These are phyloP conservation scores for Mus musculus DNA, from an alignment of 2,113 vertebrate species.

Conservation along the genomic window GRCm39 chr15:95767501-95768000, in stretches of 20 bases:
- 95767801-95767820: background rate
- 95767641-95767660: background rate
- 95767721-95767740: background rate
- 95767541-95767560: background rate
- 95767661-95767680: background rate
- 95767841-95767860: background rate
- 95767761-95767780: background rate
- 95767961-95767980: constrained; percentile 34
- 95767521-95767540: background rate
- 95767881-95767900: background rate
- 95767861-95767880: background rate
- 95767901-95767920: background rate
- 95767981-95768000: constrained; percentile 28
- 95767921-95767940: background rate
- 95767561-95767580: background rate
- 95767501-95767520: background rate
- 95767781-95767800: too few species aligned
- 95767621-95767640: background rate
- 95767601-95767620: background rate
- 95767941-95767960: background rate
- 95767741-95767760: background rate
- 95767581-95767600: background rate
- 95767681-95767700: background rate
- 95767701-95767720: background rate
- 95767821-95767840: background rate